Evolutionary conservation across 2,888 invertebrate species (phyloP).

Genomic region (Willowsia nigromaculata): DNA sequence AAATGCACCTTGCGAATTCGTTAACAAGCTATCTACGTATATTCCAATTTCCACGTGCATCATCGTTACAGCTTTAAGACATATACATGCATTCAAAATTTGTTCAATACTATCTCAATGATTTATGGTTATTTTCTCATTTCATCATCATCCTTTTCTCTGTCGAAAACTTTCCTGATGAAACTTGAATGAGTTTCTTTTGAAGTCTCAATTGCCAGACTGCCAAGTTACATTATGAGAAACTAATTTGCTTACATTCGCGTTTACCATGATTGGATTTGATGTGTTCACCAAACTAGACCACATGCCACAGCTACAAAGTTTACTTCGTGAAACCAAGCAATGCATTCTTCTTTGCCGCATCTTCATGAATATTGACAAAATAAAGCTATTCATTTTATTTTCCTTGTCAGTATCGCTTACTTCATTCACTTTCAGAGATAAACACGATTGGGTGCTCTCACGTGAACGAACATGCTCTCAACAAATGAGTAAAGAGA

Average conservation of each 20-base stretch:
- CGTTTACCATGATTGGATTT: too few species aligned
- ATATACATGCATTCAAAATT: too few species aligned
- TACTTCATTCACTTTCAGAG: background rate
- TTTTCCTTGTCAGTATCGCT: background rate
- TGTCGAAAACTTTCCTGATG: background rate
- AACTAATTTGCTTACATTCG: too few species aligned
- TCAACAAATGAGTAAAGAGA: background rate
- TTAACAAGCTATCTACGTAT: background rate
- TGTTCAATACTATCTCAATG: background rate
- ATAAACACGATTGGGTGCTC: background rate
- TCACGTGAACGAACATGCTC: background rate
- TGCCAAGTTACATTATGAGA: too few species aligned
- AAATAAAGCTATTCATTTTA: constrained; percentile 25
- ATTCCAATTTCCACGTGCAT: background rate
- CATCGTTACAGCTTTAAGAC: too few species aligned
- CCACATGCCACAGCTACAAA: too few species aligned
- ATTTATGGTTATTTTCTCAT: background rate
- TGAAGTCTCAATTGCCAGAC: background rate
- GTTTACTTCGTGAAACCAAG: too few species aligned
- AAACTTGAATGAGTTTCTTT: background rate
- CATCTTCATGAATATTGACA: background rate
- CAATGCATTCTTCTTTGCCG: background rate
- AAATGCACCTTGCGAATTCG: constrained; percentile 16
- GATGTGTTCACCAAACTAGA: too few species aligned
- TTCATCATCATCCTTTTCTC: background rate